phyloP scores from a whole-genome alignment of 2,113 vertebrate genomes.

The Semicossyphus pulcher region DNA sequence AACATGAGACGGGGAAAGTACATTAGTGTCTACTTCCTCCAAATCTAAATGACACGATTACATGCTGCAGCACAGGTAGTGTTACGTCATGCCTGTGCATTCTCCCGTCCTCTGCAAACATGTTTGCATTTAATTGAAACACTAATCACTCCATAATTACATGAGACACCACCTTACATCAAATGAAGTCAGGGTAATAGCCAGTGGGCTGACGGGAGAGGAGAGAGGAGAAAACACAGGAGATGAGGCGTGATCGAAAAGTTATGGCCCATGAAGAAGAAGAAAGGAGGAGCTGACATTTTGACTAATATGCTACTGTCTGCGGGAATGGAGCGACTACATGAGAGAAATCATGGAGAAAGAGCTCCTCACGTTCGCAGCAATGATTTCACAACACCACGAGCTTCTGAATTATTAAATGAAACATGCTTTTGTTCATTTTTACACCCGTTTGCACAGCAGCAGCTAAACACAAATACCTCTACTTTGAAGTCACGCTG shows the following conservation, averaged over 20 bases:
- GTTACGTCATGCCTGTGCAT: constrained; percentile 19
- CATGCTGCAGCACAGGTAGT: constrained; percentile 23
- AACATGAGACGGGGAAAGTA: constrained; percentile 7
- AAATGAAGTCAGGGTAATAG: constrained; percentile 51
- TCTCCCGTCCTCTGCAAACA: constrained; percentile 44
- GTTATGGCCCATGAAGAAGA: constrained; percentile 77
- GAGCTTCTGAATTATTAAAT: constrained; percentile 33
- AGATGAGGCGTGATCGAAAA: constrained; percentile 73
- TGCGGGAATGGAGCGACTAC: constrained; percentile 25
- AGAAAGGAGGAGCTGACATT: constrained; percentile 75
- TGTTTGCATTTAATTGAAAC: constrained; percentile 51
- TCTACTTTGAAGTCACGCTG: background rate
- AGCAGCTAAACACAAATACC: background rate
- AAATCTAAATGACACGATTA: constrained; percentile 27
- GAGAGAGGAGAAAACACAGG: constrained; percentile 49
- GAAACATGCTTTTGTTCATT: constrained; percentile 53
- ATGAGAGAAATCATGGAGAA: constrained; percentile 9
- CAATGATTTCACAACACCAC: constrained; percentile 23
- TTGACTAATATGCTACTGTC: constrained; percentile 71
- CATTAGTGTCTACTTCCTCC: background rate
- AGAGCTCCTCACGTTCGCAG: constrained; percentile 5
- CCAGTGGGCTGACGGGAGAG: constrained; percentile 36
- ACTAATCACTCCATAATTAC: constrained; percentile 72
- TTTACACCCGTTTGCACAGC: constrained; percentile 15
- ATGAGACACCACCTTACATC: constrained; percentile 37